These are phyloP conservation scores for Ceratitis capitata DNA, from an alignment of 1,140 invertebrate genomes.

Conservation along the genomic window DNA sequence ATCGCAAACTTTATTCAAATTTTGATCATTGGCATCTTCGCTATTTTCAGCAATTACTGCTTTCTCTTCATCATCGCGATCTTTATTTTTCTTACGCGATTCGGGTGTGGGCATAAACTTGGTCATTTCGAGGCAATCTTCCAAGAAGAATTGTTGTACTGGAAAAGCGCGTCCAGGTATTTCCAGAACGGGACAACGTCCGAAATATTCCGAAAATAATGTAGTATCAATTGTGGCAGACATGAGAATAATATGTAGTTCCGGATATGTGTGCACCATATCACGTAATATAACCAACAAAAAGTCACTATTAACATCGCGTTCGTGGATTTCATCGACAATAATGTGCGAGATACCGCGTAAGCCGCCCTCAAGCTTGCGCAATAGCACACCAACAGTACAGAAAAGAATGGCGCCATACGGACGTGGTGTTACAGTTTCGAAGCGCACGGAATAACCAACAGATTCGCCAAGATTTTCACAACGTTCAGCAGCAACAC, in stretches of 20 bases:
- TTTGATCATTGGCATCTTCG: conserved; percentile 77
- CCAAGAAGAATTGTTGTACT: conserved; percentile 88
- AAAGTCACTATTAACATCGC: conserved; percentile 97
- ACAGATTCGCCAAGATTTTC: conserved; percentile 83
- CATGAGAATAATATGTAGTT: conserved; percentile 94
- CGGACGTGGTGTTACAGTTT: conserved; percentile 86
- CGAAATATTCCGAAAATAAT: conserved; percentile 92
- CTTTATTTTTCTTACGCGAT: conserved; percentile 75
- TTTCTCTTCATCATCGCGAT: conserved; percentile 75
- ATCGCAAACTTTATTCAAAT: conserved; percentile 75
- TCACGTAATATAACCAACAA: conserved; percentile 92
- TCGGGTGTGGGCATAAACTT: conserved; percentile 81
- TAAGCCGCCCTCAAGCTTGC: conserved; percentile 88
- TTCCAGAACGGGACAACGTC: conserved; percentile 81
- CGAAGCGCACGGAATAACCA: conserved; percentile 94
- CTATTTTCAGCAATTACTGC: conserved; percentile 57
- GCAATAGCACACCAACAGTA: conserved; percentile 90
- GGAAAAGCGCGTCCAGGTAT: conserved; percentile 83
- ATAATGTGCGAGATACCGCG: conserved; percentile 90
- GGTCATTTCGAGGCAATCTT: conserved; percentile 86
- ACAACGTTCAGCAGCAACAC: conserved; percentile 86
- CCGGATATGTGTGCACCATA: conserved; percentile 89
- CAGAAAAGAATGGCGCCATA: conserved; percentile 95
- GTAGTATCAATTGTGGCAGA: conserved; percentile 95
- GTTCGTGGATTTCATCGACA: conserved; percentile 97